Evolutionary conservation across 2,888 invertebrate genomes (phyloP).

Genomic region (Nowickia ferox): DNA sequence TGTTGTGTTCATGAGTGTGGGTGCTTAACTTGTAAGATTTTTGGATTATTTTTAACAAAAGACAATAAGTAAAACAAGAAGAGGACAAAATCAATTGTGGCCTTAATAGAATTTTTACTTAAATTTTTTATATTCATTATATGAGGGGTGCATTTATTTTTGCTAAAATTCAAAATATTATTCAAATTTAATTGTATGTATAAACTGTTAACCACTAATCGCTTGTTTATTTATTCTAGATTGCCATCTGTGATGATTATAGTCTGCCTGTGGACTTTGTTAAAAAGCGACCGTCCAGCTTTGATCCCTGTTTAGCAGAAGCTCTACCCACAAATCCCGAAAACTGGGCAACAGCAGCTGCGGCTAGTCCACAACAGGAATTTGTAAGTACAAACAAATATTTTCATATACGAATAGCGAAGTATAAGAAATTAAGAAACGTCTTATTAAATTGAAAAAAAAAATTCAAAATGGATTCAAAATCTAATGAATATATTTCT

Average conservation of each 20-base stretch:
- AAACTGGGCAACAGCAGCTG: slow-evolving; percentile 81
- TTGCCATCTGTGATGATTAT: slow-evolving; percentile 93
- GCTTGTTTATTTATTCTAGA: slow-evolving; percentile 84
- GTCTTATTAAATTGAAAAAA: no score
- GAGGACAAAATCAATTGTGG: slow-evolving; percentile 16
- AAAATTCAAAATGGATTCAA: no score
- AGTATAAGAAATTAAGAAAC: no score
- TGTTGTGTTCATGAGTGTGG: slow-evolving; percentile 19
- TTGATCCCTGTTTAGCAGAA: slow-evolving; percentile 86
- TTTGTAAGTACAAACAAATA: slow-evolving; percentile 80
- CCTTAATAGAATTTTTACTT: slow-evolving; percentile 1
- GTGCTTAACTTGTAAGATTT: slow-evolving; percentile 64
- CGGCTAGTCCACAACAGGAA: slow-evolving; percentile 82
- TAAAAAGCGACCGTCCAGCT: slow-evolving; percentile 87
- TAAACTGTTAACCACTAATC: neutral
- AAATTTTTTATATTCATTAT: neutral
- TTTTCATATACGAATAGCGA: neutral
- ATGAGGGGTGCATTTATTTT: neutral
- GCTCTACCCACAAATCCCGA: slow-evolving; percentile 83
- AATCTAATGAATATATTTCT: no score
- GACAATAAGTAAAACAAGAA: slow-evolving; percentile 18
- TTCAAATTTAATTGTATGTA: neutral
- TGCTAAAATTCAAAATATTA: slow-evolving; percentile 7
- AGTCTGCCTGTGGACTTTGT: slow-evolving; percentile 93
- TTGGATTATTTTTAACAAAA: slow-evolving; percentile 44